A percentile compares a stretch with the other conserved stretches of the same genome.
Conservation (phyloP, 2,888 invertebrate genomes). For the Hymenopus coronatus region DNA sequence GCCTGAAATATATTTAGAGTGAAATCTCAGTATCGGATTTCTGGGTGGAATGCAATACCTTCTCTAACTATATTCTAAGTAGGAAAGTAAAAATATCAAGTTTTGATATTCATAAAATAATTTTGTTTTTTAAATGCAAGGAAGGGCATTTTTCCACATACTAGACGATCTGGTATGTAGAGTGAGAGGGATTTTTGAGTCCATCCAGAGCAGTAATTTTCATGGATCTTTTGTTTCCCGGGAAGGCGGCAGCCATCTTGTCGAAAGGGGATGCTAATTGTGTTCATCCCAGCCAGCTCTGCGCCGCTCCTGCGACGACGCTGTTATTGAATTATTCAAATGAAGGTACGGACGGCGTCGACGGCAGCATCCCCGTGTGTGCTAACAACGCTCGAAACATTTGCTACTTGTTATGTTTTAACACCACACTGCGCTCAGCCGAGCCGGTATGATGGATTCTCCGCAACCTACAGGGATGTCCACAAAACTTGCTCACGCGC, state of each 20-base stretch:
- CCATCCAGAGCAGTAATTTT: too few species aligned
- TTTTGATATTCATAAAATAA: too few species aligned
- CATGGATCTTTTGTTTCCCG: not conserved
- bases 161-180: too few species aligned
- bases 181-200: too few species aligned
- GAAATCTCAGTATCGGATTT: too few species aligned
- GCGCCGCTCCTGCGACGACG: conserved; percentile 14
- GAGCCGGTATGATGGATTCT: not conserved
- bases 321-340: conserved; percentile 34
- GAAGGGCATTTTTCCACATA: too few species aligned
- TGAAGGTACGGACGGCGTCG: conserved; percentile 2
- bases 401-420: not conserved
- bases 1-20: too few species aligned
- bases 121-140: too few species aligned
- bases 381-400: not conserved
- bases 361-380: not conserved
- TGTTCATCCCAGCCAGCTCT: conserved; percentile 13
- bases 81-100: too few species aligned
- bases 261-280: conserved; percentile 27
- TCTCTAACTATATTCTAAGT: too few species aligned
- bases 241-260: not conserved
- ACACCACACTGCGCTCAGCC: not conserved
- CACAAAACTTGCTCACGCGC: not conserved
- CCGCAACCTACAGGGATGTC: not conserved
- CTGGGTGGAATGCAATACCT: too few species aligned